phyloP scores from a whole-genome alignment of 2,797 vertebrate species.

The Epinephelus malabaricus region DNA sequence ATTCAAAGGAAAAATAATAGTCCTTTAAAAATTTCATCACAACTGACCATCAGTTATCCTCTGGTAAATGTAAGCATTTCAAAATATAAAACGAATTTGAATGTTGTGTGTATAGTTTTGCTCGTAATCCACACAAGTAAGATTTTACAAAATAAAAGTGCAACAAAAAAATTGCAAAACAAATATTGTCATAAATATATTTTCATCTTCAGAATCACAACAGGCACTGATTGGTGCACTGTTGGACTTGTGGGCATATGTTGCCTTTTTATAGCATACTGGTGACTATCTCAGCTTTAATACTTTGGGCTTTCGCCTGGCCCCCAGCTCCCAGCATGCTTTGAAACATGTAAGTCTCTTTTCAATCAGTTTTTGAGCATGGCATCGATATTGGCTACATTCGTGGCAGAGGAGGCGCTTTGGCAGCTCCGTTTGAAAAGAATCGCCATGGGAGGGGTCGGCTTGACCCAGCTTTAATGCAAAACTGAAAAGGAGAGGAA shows the following conservation, averaged over 20 bases:
- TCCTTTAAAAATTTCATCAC: neutral
- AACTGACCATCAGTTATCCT: conserved; percentile 19
- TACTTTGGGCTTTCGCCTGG: conserved; percentile 86
- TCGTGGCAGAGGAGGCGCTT: conserved; percentile 85
- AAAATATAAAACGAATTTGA: neutral
- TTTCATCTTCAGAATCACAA: conserved; percentile 57
- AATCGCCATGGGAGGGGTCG: conserved; percentile 85
- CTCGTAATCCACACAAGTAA: neutral
- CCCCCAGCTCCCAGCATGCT: conserved; percentile 88
- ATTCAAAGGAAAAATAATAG: conserved; percentile 20
- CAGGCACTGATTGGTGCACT: conserved; percentile 57
- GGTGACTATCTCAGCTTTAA: conserved; percentile 86
- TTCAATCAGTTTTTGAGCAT: conserved; percentile 88
- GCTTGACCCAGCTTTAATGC: conserved; percentile 88
- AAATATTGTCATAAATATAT: neutral
- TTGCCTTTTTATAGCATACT: conserved; percentile 83
- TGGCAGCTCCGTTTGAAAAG: conserved; percentile 85
- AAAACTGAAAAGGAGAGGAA: conserved; percentile 82
- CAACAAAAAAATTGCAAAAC: conserved; percentile 10
- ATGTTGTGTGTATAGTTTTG: neutral
- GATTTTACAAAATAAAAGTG: conserved; percentile 16
- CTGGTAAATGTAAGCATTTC: neutral
- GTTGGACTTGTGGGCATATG: conserved; percentile 76
- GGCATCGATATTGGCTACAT: conserved; percentile 87
- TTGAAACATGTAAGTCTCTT: conserved; percentile 90